These are phyloP conservation scores for Albula glossodonta DNA, from an alignment of 2,113 vertebrate species.

Conservation along the genomic window DNA sequence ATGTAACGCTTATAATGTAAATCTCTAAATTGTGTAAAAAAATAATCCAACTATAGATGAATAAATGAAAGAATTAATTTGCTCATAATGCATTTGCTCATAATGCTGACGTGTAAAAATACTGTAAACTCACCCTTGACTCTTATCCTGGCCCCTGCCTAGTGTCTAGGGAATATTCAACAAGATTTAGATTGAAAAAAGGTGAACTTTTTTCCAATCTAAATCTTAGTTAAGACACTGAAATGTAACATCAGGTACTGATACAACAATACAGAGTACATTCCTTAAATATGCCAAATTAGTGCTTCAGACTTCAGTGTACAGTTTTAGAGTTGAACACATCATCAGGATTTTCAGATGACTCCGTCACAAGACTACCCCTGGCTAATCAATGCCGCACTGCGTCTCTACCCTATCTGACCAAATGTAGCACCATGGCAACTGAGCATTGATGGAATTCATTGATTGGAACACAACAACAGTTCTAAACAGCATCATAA, in stretches of 20 bases:
- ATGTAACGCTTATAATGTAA: background rate
- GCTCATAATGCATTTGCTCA: background rate
- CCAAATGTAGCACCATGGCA: background rate
- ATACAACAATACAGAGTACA: too few relatives aligned
- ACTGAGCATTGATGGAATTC: background rate
- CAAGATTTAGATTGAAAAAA: too few relatives aligned
- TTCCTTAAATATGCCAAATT: too few relatives aligned
- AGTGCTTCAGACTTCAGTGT: too few relatives aligned
- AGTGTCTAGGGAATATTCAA: too few relatives aligned
- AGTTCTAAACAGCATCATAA: background rate
- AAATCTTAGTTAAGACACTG: background rate
- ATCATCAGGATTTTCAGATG: background rate
- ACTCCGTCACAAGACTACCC: background rate
- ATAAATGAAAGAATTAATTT: background rate
- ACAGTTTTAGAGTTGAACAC: too few relatives aligned
- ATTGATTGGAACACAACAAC: background rate
- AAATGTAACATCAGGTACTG: background rate
- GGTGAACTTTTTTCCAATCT: background rate
- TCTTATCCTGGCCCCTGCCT: too few relatives aligned
- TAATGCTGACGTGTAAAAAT: constrained; percentile 1
- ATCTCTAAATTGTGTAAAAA: background rate
- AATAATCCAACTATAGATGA: background rate
- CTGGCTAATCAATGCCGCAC: background rate
- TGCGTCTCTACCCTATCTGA: background rate
- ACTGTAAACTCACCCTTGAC: background rate